Percentiles rank a stretch among this genome's conserved stretches.
These are phyloP conservation scores for Alouatta caraya DNA, from an alignment of 2,797 vertebrate species.

Conservation along the genomic window DNA sequence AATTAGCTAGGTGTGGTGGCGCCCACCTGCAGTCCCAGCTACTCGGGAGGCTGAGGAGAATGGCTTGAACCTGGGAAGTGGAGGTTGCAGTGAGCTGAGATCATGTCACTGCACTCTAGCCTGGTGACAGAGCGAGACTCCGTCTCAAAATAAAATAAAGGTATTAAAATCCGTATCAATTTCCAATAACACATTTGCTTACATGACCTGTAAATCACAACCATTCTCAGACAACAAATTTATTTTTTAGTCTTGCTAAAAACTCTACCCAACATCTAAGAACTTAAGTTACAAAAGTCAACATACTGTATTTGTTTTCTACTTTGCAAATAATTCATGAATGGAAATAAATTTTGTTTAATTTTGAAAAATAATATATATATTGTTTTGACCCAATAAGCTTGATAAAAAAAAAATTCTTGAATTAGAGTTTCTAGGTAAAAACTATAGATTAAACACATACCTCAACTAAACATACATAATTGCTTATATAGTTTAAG, in stretches of 20 bases:
- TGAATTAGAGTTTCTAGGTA: not conserved
- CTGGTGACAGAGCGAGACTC: too few species aligned
- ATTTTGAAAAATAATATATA: not conserved
- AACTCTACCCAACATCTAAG: not conserved
- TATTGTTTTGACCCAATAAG: not conserved
- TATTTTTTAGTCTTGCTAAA: not conserved
- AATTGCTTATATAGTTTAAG: not conserved
- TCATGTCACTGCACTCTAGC: too few species aligned
- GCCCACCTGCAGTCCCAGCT: too few species aligned
- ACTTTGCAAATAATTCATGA: not conserved
- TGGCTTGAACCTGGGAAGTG: too few species aligned
- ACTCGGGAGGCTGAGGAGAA: too few species aligned
- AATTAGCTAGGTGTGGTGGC: too few species aligned
- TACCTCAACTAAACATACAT: not conserved
- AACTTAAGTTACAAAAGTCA: not conserved
- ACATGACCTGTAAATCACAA: slow-evolving; percentile 34
- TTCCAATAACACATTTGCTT: slow-evolving; percentile 8
- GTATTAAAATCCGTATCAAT: not conserved
- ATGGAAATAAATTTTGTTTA: not conserved
- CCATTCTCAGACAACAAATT: not conserved
- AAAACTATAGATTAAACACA: not conserved
- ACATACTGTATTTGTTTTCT: not conserved
- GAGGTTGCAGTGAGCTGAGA: too few species aligned
- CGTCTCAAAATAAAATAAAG: not conserved
- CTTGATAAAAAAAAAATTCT: not conserved